phyloP scores from a whole-genome alignment of 1,140 invertebrate genomes.

The Propsilocerus akamusi region DNA sequence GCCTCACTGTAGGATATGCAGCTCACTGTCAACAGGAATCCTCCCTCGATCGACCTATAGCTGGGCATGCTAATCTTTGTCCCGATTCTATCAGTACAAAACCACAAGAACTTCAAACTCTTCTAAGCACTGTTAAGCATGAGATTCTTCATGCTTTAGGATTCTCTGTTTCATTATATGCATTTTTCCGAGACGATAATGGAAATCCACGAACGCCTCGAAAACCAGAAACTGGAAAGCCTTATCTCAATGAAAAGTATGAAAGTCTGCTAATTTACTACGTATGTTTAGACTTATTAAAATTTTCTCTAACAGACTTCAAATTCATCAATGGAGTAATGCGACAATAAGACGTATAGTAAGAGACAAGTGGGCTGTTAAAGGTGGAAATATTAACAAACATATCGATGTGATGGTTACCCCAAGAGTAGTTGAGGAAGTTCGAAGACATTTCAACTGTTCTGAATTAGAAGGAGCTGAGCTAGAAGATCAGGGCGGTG shows the following conservation, averaged over 20 bases:
- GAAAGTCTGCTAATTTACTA: conserved; percentile 14
- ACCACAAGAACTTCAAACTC: conserved; percentile 76
- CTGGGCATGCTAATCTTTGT: conserved; percentile 95
- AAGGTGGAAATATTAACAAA: conserved; percentile 51
- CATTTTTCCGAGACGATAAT: conserved; percentile 62
- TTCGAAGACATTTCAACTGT: conserved; percentile 82
- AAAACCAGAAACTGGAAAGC: conserved; percentile 66
- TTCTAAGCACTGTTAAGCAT: conserved; percentile 94
- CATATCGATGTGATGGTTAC: conserved; percentile 83
- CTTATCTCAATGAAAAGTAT: conserved; percentile 72
- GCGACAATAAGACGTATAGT: conserved; percentile 65
- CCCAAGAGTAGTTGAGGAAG: conserved; percentile 69
- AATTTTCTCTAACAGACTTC: conserved; percentile 33
- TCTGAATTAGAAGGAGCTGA: conserved; percentile 84
- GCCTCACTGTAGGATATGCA: conserved; percentile 86
- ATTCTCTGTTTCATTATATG: conserved; percentile 88
- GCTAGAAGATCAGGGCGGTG: conserved; percentile 92
- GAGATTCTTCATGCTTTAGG: conserved; percentile 96
- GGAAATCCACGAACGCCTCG: conserved; percentile 71
- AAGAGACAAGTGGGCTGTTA: conserved; percentile 68
- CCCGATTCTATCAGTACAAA: conserved; percentile 89
- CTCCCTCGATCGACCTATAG: conserved; percentile 82
- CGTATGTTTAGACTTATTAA: not conserved
- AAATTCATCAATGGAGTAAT: conserved; percentile 89
- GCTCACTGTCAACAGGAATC: conserved; percentile 96